Conservation (phyloP, 30 jellyfish, hydroid and myxozoan species). For the Aurelia sp. region DNA sequence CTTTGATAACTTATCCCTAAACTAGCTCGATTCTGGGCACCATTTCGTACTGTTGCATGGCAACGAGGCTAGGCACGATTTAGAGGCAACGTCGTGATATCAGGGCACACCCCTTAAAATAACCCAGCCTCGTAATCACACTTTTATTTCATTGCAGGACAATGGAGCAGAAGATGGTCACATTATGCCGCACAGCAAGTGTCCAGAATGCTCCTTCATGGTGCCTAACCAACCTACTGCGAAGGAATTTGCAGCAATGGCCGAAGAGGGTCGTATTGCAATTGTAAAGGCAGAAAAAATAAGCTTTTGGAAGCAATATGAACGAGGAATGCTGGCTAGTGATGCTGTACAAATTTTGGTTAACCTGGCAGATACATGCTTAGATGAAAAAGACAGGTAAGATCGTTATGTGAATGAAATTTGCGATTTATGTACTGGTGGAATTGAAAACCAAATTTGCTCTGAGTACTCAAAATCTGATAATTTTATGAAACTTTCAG, state of each 20-base stretch:
- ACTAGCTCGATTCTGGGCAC: too few relatives aligned
- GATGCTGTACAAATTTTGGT: conserved; percentile 92
- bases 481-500: too few relatives aligned
- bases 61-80: too few relatives aligned
- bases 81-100: too few relatives aligned
- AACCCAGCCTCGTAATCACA: not conserved
- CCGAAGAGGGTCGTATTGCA: conserved; percentile 91
- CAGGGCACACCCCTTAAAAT: too few relatives aligned
- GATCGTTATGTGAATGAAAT: too few relatives aligned
- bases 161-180: conserved; percentile 51
- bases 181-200: conserved; percentile 81
- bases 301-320: conserved; percentile 95
- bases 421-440: too few relatives aligned
- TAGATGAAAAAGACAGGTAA: conserved; percentile 85
- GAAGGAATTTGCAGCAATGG: conserved; percentile 93
- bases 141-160: conserved; percentile 29
- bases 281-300: conserved; percentile 87
- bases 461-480: too few relatives aligned
- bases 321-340: conserved; percentile 89
- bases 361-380: conserved; percentile 89
- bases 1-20: too few relatives aligned
- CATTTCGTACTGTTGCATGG: too few relatives aligned
- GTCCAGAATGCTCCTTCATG: conserved; percentile 86
- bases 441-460: too few relatives aligned
- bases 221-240: conserved; percentile 91